phyloP scores from a whole-genome alignment of 2,888 invertebrate genomes.

The Diogma glabrata region DNA sequence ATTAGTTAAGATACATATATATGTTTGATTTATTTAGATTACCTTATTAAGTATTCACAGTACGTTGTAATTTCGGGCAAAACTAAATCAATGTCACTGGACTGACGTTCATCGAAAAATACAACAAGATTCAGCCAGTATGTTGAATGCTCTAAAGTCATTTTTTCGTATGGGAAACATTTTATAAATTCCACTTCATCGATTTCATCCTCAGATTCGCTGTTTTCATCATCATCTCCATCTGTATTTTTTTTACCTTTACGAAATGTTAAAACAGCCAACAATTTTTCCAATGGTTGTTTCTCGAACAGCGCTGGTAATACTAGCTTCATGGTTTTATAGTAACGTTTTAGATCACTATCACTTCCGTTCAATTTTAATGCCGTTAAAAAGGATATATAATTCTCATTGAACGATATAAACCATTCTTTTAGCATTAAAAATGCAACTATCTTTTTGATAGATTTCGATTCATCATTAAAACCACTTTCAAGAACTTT shows the following conservation, averaged over 20 bases:
- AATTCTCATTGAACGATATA: slow-evolving; percentile 55
- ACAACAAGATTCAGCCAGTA: slow-evolving; percentile 52
- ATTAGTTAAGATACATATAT: too few relatives aligned
- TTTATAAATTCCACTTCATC: slow-evolving; percentile 35
- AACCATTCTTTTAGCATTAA: slow-evolving; percentile 64
- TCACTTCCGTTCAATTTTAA: slow-evolving; percentile 59
- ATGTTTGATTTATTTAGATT: too few relatives aligned
- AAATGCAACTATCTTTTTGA: slow-evolving; percentile 37
- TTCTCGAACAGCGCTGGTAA: slow-evolving; percentile 45
- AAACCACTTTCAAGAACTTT: slow-evolving; percentile 49
- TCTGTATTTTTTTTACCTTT: neutral
- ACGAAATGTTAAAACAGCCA: slow-evolving; percentile 25
- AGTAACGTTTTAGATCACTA: slow-evolving; percentile 48
- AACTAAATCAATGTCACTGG: slow-evolving; percentile 29
- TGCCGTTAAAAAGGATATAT: slow-evolving; percentile 58
- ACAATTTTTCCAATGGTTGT: slow-evolving; percentile 27
- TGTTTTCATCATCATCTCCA: slow-evolving; percentile 12
- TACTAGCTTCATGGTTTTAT: slow-evolving; percentile 41
- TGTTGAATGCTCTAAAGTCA: slow-evolving; percentile 44
- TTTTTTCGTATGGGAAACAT: slow-evolving; percentile 39
- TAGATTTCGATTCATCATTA: slow-evolving; percentile 44
- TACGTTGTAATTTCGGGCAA: slow-evolving; percentile 61
- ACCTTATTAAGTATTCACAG: slow-evolving; percentile 42
- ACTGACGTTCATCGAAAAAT: slow-evolving; percentile 31
- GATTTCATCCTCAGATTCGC: slow-evolving; percentile 23